Evolutionary conservation across 2,113 vertebrate species (phyloP), one percentile per base, ranked within the genome.

Genomic region (Aspidoscelis tigris): DNA sequence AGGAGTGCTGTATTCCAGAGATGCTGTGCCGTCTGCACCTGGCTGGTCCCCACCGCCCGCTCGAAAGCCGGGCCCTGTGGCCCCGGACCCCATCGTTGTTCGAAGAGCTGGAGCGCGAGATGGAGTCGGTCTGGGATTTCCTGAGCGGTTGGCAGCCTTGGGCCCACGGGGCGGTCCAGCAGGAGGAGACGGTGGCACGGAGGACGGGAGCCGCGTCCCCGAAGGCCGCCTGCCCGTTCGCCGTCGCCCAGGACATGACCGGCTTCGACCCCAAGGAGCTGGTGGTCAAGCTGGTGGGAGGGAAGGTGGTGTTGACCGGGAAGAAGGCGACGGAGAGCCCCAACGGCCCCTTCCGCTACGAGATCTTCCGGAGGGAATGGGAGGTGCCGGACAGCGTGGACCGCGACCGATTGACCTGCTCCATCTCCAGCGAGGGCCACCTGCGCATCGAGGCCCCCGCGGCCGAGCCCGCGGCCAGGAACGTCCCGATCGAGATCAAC

Each of bases 311-410:
- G 41, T 71, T 92, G 50, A 88, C 87, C 0, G 91, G 88, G 41
- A 84, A 76, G 39, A 81, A 86, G 24, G 89, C 88, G 72, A 84
- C 84, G 2, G 84, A 85, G 75, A 86, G 53, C 2, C 61, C 88
- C 18, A 79, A 72, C 6, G 88, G 68, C 5, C 87, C 81, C 4
- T 92, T 88, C 84, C 88, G 86, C 7, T 88, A 87, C 24, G 85
- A 92, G 77, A 58, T 90, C 41, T 92, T 90, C 81, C 85, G 89
- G 16, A 86, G 87, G 53, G 91, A 85, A n/a, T 79, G 86, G 80
- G 84, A 89, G 22, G 85, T 90, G 53, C 91, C 86, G 1, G 76
- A 86, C 43, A 85, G 47, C 24, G 88, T 90, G 16, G 86, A 84
- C 64, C 81, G 78, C 5, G 79, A 89, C 7, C 78, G 58, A 2